Evolutionary conservation across 2,888 invertebrate species (phyloP), one percentile per base, ranked within the genome.

Genomic region (Zeuzera pyrina): DNA sequence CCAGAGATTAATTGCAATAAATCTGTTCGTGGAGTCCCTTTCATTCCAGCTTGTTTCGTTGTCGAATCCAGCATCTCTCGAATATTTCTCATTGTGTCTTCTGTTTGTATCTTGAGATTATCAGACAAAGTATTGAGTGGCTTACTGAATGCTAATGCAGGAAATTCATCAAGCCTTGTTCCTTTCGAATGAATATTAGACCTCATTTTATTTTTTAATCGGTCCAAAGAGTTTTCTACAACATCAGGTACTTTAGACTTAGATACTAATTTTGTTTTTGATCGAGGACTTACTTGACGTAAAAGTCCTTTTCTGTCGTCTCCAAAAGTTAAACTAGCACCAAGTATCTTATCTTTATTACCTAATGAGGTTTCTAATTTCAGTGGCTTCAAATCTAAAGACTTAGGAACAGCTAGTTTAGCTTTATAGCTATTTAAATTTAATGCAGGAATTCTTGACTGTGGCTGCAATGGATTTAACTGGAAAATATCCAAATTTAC

Each of bases 21-120:
- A 23, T 56, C 57, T 33, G 47, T 7, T 13, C 5, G 19, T 8
- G 19, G 19, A 6, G 19, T 6, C 5, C 19, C 8, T 19, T 6
- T 6, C 8, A 19, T 14, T 24, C 31, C 43, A 15, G 43, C 36
- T 30, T 50, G 49, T 34, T 44, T 54, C 2, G 66, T 36, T 13
- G 56, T 49, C 7, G 55, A 52, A 28, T 57, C 54, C 15, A 76
- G 43, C 24, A 54, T 47, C 13, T 61, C 43, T 23, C 68, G 58
- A 30, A 70, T 37, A 35, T 57, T 57, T 35, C 51, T 62, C 2
- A 69, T 35, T n/a, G 60, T 42, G 41, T 58, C 52, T 38, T 71
- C 59, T 6, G 67, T 44, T 28, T 59, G 59, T 25, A 46, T 42
- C 37, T 49, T 48, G 15, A 67, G 29, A 29, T 51, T 57, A 29